These are phyloP conservation scores for Agapornis canus DNA, from an alignment of 2,797 vertebrate genomes.

Conservation along the genomic window DNA sequence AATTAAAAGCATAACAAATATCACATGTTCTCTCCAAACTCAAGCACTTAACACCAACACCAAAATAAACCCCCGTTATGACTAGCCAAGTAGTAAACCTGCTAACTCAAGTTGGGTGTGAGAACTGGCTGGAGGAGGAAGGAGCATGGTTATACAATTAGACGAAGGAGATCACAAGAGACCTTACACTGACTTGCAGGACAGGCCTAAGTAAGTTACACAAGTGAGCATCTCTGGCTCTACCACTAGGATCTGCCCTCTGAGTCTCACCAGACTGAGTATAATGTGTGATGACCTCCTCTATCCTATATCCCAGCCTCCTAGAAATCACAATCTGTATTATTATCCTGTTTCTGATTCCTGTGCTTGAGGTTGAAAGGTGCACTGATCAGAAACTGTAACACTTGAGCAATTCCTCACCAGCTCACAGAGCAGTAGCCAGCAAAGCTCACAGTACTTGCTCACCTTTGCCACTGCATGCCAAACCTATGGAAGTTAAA, in stretches of 20 bases:
- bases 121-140: neutral
- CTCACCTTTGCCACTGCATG: neutral
- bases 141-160: neutral
- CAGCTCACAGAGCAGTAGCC: neutral
- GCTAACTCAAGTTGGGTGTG: neutral
- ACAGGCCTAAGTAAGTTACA: neutral
- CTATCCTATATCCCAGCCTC: neutral
- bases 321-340: neutral
- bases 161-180: neutral
- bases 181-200: neutral
- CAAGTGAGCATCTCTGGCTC: neutral
- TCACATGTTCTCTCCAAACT: neutral
- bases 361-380: neutral
- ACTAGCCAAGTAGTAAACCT: neutral
- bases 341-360: neutral
- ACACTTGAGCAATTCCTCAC: neutral
- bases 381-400: neutral
- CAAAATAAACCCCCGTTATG: neutral
- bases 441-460: neutral
- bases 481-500: slow-evolving; percentile 23
- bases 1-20: neutral
- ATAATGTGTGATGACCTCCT: neutral
- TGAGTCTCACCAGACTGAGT: neutral
- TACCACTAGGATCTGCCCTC: neutral
- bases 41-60: neutral